Conservation (phyloP, 1,140 invertebrate genomes). For the Antheraea mylitta region DNA sequence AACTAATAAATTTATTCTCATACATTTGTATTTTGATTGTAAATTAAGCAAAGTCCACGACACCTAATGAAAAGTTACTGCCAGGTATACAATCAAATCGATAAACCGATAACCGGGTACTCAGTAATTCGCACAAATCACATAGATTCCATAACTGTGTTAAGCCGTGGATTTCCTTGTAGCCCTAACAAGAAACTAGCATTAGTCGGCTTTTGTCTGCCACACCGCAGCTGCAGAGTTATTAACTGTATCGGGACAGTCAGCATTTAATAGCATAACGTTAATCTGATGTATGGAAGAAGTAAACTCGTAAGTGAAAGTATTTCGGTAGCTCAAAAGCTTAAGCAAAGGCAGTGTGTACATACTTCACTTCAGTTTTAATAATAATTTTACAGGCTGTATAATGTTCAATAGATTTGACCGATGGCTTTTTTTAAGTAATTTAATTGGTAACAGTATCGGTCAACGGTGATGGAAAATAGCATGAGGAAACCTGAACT, state of each 20-base stretch:
- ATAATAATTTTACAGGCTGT: too few species aligned
- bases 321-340: too few species aligned
- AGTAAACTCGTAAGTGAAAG: too few species aligned
- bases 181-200: constrained; percentile 30
- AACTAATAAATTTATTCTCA: background rate
- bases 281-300: background rate
- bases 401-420: too few species aligned
- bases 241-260: constrained; percentile 28
- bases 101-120: background rate
- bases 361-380: background rate
- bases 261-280: background rate
- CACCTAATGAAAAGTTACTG: background rate
- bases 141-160: background rate
- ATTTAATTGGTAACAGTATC: too few species aligned
- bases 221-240: constrained; percentile 12
- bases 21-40: background rate
- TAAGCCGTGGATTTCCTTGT: background rate
- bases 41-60: background rate
- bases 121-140: background rate
- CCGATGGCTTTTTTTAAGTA: too few species aligned
- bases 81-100: background rate
- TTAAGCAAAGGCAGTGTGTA: background rate
- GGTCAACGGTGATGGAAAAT: too few species aligned
- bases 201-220: constrained; percentile 35
- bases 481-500: too few species aligned